A percentile compares a stretch with the other conserved stretches of the same genome.
Evolutionary conservation across 2,888 invertebrate genomes (phyloP).

Genomic region (Folsomia candida): DNA sequence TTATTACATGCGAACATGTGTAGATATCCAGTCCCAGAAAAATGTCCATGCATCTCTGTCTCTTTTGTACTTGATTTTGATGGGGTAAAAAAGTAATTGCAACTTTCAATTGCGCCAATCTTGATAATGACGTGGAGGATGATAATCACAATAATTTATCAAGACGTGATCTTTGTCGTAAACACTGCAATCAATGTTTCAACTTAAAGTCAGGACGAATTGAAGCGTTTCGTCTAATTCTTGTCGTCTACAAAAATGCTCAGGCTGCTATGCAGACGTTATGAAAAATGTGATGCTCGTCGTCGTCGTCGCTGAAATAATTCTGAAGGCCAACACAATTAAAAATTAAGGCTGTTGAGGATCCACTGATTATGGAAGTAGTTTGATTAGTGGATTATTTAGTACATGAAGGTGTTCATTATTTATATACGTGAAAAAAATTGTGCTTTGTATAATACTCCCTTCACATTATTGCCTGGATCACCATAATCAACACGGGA

Average conservation of each 20-base stretch:
- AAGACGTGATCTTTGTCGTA: neutral
- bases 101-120: neutral
- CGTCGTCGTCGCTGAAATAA: neutral
- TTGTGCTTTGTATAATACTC: no score
- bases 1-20: no score
- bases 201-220: neutral
- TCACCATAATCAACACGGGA: neutral
- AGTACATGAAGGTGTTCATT: neutral
- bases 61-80: neutral
- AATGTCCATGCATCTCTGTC: neutral
- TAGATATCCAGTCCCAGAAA: no score
- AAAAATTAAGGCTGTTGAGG: neutral
- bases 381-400: conserved; percentile 3
- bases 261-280: no score
- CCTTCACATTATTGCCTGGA: neutral
- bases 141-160: neutral
- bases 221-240: neutral
- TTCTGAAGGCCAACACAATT: conserved; percentile 1
- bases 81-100: neutral
- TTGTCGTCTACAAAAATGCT: neutral
- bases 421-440: no score
- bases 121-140: neutral
- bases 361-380: neutral
- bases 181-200: neutral
- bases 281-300: neutral